phyloP scores from a whole-genome alignment of 1,140 invertebrate species.

The Thaumatotibia leucotreta region DNA sequence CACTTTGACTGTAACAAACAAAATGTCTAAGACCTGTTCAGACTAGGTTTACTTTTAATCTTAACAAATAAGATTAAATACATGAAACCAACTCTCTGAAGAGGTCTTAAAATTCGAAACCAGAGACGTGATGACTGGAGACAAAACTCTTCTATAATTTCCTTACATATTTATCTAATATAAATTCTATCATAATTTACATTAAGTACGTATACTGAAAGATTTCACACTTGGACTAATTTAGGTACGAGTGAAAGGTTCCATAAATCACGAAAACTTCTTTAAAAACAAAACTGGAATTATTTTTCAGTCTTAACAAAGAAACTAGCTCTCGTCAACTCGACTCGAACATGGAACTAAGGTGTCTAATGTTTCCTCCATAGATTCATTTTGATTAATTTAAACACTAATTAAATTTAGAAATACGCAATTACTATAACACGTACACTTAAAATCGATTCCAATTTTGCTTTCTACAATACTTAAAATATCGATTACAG shows the following conservation, averaged over 20 bases:
- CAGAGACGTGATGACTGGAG: conserved; percentile 49
- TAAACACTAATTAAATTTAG: conserved; percentile 66
- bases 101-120: conserved; percentile 40
- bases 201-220: conserved; percentile 77
- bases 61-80: conserved; percentile 15
- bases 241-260: conserved; percentile 57
- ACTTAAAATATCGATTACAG: conserved; percentile 66
- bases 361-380: conserved; percentile 43
- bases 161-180: conserved; percentile 72
- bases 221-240: conserved; percentile 70
- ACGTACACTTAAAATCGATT: conserved; percentile 55
- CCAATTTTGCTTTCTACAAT: conserved; percentile 66
- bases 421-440: conserved; percentile 59
- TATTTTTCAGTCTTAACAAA: conserved; percentile 71
- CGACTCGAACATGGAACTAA: conserved; percentile 44
- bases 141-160: conserved; percentile 71
- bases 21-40: conserved; percentile 41
- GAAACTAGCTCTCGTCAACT: conserved; percentile 46
- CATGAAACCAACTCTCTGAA: conserved; percentile 37
- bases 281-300: conserved; percentile 66
- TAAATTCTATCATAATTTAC: conserved; percentile 75
- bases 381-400: conserved; percentile 60
- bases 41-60: conserved; percentile 25
- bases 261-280: conserved; percentile 48
- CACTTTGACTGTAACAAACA: conserved; percentile 9